Evolutionary conservation across 1,140 invertebrate genomes (phyloP), one percentile per base, ranked within the genome.

Genomic region (Neodiprion virginianus): DNA sequence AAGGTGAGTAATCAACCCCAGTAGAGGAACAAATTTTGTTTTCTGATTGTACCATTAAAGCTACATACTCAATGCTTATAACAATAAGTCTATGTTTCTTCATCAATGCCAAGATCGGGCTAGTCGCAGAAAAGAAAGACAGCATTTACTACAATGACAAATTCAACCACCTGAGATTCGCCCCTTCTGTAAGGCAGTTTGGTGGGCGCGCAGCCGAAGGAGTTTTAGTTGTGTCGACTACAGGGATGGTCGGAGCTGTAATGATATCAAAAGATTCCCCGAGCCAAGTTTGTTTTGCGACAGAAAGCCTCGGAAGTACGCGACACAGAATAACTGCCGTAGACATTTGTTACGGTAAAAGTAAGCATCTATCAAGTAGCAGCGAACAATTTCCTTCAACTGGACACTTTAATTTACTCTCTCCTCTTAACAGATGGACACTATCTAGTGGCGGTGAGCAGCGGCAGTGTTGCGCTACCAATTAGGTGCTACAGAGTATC

Each of bases 181-280:
- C 92, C 11, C 95, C 96, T 68, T 95, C 95, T 0, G 91, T 98
- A 0, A 92, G 94, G 82, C 93, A 95, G 79, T 97, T 97, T 88
- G 97, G 96, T 1, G 94, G 95, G 28, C 91, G 93, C 76, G 92
- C 95, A 8, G 89, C 93, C 21, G 95, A 95, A 83, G 97, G 97
- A 0, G 95, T 93, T 80, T 85, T 96, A 48, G 89, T 96, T 47
- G 91, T 98, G 23, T 95, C 96, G 3, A 93, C 94, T 0, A 96
- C 95, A 10, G 97, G 96, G 1, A 91, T 98, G 88, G 88, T 97
- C 28, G 93, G 93, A 1, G 91, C 92, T 28, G 86, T 95, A n/a
- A 88, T 92, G 61, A 87, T 93, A 67, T 91, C 91, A 7, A 87
- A 88, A 67, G 89, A 90, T 61, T 84, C 84, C 69, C 82, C 86